Base-by-base conservation (phyloP, 2,888 invertebrate genomes). In the Gastrophysa polygoni region DNA sequence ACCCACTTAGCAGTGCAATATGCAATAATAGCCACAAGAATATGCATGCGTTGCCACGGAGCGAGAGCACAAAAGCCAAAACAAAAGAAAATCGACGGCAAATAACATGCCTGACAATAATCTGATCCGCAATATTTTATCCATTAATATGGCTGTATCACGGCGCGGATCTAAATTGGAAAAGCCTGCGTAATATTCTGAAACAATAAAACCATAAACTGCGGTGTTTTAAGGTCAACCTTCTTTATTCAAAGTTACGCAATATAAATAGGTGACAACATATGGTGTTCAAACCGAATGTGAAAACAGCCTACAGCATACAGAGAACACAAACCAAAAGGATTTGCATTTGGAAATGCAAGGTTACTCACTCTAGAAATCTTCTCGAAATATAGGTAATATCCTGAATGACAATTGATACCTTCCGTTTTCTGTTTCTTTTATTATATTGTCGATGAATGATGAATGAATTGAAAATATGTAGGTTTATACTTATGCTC, bases 91-190 rank as follows among this genome's bases (percentile, higher is more conserved):
- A 47, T 60, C 28, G 47, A 61, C 64, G 49, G 61, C 59, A 59
- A 63, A 66, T 64, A 66, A 63, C 64, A 66, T 63, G 66, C 66
- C 59, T 66, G 67, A 64, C 69, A 69, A 68, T 67, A 68, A 68
- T 69, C 69, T 67, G 69, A 69, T 68, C 64, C 66, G 60, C 64
- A 69, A 66, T 69, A 66, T 66, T 68, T 63, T 57, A 68, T 61
- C 67, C 66, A 58, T 68, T 69, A 69, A 68, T 68, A 63, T 38
- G 14, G 64, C 58, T 50, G 50, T 69, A 69, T 69, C 69, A 67
- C 64, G 67, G 58, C 62, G 66, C 65, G 63, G 61, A 69, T 69
- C 69, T 69, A 68, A 68, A 70, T 68, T 70, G 68, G 68, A 68
- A 68, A 61, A 54, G 43, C 16, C 43, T 34, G 54, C 32, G 59